These are phyloP conservation scores for Chrysochloris asiatica DNA, from an alignment of 2,113 vertebrate genomes.

Conservation along the genomic window DNA sequence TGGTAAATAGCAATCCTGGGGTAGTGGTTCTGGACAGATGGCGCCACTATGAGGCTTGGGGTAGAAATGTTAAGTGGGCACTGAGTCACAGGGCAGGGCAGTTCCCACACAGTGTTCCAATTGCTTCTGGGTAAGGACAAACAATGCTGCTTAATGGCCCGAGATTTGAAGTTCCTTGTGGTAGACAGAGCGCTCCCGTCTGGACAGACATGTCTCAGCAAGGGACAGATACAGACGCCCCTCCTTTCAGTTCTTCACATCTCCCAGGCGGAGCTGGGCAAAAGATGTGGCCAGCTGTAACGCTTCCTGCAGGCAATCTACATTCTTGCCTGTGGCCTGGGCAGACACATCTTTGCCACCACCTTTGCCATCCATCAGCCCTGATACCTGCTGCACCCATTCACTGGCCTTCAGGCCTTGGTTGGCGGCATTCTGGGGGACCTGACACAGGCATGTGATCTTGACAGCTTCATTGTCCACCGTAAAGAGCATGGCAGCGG, in stretches of 20 bases:
- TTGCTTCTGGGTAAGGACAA: conserved; percentile 21
- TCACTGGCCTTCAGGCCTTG: conserved; percentile 94
- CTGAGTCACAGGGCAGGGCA: background rate
- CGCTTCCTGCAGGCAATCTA: conserved; percentile 89
- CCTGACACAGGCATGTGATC: conserved; percentile 96
- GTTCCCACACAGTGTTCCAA: conserved; percentile 31
- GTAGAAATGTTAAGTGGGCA: background rate
- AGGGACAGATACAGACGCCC: background rate
- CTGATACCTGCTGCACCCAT: conserved; percentile 95
- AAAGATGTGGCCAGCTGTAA: conserved; percentile 92
- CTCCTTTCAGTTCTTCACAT: conserved; percentile 88
- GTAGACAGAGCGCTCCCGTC: background rate
- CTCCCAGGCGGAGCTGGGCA: conserved; percentile 90
- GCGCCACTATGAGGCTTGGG: background rate
- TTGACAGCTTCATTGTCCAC: conserved; percentile 93
- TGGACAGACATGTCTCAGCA: background rate
- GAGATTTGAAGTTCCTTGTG: background rate
- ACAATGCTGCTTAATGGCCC: conserved; percentile 8
- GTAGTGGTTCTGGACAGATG: conserved; percentile 44
- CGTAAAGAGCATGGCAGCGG: conserved; percentile 95
- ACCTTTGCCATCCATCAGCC: conserved; percentile 95
- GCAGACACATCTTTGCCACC: conserved; percentile 96
- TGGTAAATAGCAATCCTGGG: conserved; percentile 34
- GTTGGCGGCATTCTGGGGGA: conserved; percentile 88
- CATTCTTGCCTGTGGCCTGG: conserved; percentile 95